Percentiles rank a stretch among this genome's conserved stretches.
These are phyloP conservation scores for Ariopsis seemanni DNA, from an alignment of 2,113 vertebrate species.

Conservation along the genomic window DNA sequence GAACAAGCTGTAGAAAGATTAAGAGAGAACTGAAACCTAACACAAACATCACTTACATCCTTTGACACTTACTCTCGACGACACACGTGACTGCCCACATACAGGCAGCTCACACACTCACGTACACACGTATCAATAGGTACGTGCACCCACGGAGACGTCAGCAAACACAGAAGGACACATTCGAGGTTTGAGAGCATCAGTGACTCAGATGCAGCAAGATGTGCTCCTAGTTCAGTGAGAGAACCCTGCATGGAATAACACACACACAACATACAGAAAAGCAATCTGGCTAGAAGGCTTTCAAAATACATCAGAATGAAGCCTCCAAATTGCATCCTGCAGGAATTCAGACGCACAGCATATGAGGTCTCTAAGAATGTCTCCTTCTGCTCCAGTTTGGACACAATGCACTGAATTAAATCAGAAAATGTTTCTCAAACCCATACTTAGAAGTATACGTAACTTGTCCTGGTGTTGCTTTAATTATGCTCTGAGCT, in stretches of 20 bases:
- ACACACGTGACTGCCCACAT: background rate
- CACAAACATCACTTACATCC: background rate
- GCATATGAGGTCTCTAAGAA: background rate
- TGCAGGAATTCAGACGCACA: slow-evolving; percentile 9
- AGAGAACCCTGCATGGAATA: slow-evolving; percentile 16
- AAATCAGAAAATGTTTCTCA: background rate
- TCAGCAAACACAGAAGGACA: slow-evolving; percentile 15
- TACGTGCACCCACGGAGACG: background rate
- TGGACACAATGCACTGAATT: background rate
- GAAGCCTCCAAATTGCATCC: slow-evolving; percentile 31
- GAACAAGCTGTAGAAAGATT: slow-evolving; percentile 16
- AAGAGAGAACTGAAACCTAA: background rate
- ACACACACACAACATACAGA: slow-evolving; percentile 34
- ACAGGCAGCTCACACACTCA: background rate
- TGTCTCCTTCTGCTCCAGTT: background rate
- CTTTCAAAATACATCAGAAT: slow-evolving; percentile 40
- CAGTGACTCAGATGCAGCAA: slow-evolving; percentile 47
- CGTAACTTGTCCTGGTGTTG: background rate
- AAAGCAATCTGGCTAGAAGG: background rate
- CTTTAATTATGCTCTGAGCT: background rate
- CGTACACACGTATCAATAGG: background rate
- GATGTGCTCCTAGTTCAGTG: slow-evolving; percentile 33
- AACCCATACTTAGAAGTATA: background rate
- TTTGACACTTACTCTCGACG: background rate
- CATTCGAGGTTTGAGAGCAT: slow-evolving; percentile 47